Conservation (phyloP, 2,113 vertebrate genomes). For the Electrona antarctica region DNA sequence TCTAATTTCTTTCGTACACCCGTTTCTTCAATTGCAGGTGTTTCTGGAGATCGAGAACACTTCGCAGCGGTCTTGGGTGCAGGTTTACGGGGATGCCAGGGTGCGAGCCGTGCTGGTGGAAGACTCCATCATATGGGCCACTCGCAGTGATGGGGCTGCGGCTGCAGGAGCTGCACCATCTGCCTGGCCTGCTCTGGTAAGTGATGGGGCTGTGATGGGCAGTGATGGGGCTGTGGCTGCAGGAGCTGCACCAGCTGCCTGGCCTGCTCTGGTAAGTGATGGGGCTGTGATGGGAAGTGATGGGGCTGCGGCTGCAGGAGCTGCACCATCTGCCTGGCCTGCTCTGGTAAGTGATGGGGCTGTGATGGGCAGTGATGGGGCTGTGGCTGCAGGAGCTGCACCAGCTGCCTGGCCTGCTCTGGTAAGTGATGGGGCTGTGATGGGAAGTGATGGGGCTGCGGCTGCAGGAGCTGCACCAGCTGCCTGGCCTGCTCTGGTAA, state of each 20-base stretch:
- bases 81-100: constrained; percentile 88
- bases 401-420: constrained; percentile 92
- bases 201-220: too few species aligned
- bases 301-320: constrained; percentile 72
- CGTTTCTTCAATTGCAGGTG: constrained; percentile 77
- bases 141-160: constrained; percentile 79
- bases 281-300: too few species aligned
- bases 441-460: constrained; percentile 79
- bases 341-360: too few species aligned
- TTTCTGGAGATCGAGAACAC: constrained; percentile 94
- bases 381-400: too few species aligned
- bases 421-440: too few species aligned
- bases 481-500: constrained; percentile 1
- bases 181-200: constrained; percentile 1
- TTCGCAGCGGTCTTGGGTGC: constrained; percentile 92
- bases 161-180: constrained; percentile 76
- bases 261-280: constrained; percentile 95
- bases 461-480: constrained; percentile 76
- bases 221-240: too few species aligned
- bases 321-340: constrained; percentile 74
- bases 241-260: too few species aligned
- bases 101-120: constrained; percentile 92
- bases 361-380: too few species aligned
- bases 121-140: constrained; percentile 91
- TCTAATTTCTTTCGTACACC: too few species aligned